Conservation (phyloP, 2,888 invertebrate genomes). For the Troglohyphantes excavatus region DNA sequence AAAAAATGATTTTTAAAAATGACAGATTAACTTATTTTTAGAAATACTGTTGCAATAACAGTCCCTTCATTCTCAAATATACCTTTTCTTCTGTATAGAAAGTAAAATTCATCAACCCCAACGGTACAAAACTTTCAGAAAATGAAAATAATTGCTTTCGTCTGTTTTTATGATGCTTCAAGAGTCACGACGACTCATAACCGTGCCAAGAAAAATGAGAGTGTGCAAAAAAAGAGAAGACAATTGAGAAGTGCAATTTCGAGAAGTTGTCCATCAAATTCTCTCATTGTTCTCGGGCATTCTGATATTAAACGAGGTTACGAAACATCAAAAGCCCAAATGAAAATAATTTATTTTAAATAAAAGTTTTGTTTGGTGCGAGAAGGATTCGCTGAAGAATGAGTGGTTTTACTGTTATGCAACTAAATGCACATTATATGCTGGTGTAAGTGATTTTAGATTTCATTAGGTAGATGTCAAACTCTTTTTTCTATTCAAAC, state of each 20-base stretch:
- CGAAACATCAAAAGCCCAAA: constrained; percentile 8
- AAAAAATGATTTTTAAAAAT: too few relatives aligned
- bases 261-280: constrained; percentile 35
- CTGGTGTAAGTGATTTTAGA: neutral
- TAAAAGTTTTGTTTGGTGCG: constrained; percentile 5
- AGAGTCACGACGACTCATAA: constrained; percentile 15
- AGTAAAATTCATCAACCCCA: too few relatives aligned
- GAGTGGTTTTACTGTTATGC: constrained; percentile 7
- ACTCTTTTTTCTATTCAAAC: neutral
- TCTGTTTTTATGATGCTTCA: neutral
- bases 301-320: constrained; percentile 49
- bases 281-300: constrained; percentile 40
- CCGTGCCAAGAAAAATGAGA: constrained; percentile 11
- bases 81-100: too few relatives aligned
- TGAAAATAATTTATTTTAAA: constrained; percentile 28
- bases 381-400: constrained; percentile 20
- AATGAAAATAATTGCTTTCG: constrained; percentile 41
- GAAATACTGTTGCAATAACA: too few relatives aligned
- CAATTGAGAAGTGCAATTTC: constrained; percentile 40
- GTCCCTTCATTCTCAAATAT: too few relatives aligned
- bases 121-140: neutral
- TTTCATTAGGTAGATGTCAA: neutral
- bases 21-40: too few relatives aligned
- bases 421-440: neutral
- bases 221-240: neutral